phyloP scores from a whole-genome alignment of 2,113 vertebrate genomes.

The Grammomys surdaster region DNA sequence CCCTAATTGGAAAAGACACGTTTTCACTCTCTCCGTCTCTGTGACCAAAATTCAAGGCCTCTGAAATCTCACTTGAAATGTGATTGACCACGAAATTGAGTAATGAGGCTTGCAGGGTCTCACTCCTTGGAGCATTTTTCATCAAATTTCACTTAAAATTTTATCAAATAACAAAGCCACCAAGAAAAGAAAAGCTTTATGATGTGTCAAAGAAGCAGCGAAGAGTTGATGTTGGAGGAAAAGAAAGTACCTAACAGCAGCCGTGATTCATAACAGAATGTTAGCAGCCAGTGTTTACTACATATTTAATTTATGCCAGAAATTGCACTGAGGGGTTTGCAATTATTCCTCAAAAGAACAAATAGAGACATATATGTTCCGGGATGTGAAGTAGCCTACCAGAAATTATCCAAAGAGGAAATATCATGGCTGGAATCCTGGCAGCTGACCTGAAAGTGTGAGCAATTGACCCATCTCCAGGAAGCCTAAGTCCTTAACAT shows the following conservation, averaged over 20 bases:
- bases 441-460: background rate
- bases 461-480: fast-evolving
- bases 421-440: background rate
- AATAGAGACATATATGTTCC: background rate
- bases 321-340: conserved; percentile 1
- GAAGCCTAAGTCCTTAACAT: background rate
- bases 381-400: background rate
- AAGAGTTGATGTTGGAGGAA: background rate
- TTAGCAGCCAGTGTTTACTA: background rate
- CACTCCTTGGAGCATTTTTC: conserved; percentile 20
- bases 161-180: conserved; percentile 19
- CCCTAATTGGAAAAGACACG: conserved; percentile 30
- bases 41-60: conserved; percentile 6
- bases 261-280: background rate
- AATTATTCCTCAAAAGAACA: conserved; percentile 24
- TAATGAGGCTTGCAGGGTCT: conserved; percentile 26
- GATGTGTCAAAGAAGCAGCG: background rate
- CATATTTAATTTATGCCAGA: background rate
- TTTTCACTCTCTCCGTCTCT: background rate
- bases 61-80: conserved; percentile 62
- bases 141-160: conserved; percentile 46
- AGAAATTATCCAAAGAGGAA: background rate
- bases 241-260: background rate
- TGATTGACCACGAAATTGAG: conserved; percentile 48
- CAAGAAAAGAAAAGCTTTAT: background rate